Evolutionary conservation across 2,888 invertebrate species (phyloP).

Genomic region (Megastigmus dorsalis): DNA sequence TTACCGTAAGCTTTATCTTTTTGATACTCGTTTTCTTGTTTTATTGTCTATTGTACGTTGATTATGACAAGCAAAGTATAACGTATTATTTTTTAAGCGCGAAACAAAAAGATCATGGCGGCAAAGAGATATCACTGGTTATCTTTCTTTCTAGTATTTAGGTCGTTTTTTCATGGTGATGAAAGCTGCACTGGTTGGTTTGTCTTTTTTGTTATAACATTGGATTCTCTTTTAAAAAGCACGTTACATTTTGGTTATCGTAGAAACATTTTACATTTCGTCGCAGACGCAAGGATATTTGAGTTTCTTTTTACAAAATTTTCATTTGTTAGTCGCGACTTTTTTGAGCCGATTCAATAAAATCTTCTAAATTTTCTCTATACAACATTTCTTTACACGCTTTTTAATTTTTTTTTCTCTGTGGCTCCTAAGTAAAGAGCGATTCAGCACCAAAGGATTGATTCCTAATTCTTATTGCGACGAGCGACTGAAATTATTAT

Average conservation of each 20-base stretch:
- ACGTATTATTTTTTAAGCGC: constrained; percentile 41
- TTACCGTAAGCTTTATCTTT: constrained; percentile 54
- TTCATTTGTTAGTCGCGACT: constrained; percentile 50
- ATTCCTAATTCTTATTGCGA: constrained; percentile 53
- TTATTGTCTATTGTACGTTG: constrained; percentile 67
- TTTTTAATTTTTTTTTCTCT: constrained; percentile 34
- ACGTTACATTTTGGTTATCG: constrained; percentile 29
- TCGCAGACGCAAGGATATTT: constrained; percentile 47
- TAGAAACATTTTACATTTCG: constrained; percentile 38
- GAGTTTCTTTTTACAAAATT: constrained; percentile 31
- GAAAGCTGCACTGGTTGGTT: constrained; percentile 46
- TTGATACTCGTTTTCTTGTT: constrained; percentile 62
- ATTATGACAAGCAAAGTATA: constrained; percentile 54
- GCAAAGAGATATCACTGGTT: constrained; percentile 48
- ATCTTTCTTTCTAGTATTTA: constrained; percentile 31
- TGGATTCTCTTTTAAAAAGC: constrained; percentile 31
- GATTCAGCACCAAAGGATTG: constrained; percentile 51
- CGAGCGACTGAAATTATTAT: constrained; percentile 45
- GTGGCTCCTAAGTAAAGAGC: constrained; percentile 23
- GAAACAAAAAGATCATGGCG: constrained; percentile 43
- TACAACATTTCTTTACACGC: constrained; percentile 52
- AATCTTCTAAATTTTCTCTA: constrained; percentile 48
- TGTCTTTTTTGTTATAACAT: background rate
- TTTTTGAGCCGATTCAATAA: constrained; percentile 45
- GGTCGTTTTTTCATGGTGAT: constrained; percentile 40